phyloP scores from a whole-genome alignment of 2,888 invertebrate genomes.

The Ormyrus rosae region DNA sequence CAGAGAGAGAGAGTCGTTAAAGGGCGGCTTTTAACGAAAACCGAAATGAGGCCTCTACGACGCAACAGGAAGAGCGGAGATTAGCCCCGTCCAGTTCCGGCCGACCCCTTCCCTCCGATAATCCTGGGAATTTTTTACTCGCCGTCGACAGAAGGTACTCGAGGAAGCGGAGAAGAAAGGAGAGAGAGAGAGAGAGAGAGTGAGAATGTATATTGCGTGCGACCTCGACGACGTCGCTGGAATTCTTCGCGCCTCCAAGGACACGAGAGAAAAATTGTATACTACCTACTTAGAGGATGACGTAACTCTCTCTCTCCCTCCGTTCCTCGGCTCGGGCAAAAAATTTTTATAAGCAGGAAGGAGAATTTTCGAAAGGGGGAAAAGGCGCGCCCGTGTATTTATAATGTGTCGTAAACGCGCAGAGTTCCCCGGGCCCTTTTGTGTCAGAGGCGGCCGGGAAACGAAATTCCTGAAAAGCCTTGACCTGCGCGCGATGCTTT shows the following conservation, averaged over 20 bases:
- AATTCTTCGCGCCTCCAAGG: conserved; percentile 45
- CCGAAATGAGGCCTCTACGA: neutral
- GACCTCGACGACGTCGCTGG: conserved; percentile 34
- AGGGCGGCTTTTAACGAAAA: conserved; percentile 17
- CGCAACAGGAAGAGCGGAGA: conserved; percentile 39
- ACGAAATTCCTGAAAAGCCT: conserved; percentile 4
- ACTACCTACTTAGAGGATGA: conserved; percentile 44
- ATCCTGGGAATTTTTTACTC: conserved; percentile 56
- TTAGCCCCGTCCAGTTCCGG: conserved; percentile 35
- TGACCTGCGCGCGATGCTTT: conserved; percentile 16
- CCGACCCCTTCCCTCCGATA: conserved; percentile 56
- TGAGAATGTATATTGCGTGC: conserved; percentile 34
- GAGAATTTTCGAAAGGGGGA: neutral
- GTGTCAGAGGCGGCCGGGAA: neutral
- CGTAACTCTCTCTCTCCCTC: conserved; percentile 7
- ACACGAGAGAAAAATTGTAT: conserved; percentile 48
- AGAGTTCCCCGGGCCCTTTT: neutral
- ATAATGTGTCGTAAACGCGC: neutral
- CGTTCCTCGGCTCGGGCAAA: neutral
- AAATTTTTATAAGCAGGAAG: conserved; percentile 26
- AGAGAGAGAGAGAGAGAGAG: conserved; percentile 1
- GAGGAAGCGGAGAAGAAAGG: conserved; percentile 29
- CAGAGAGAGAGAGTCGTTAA: conserved; percentile 43
- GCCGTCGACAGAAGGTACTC: conserved; percentile 31
- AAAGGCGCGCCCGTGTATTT: neutral